Base-by-base conservation (phyloP, 2,888 invertebrate species). In the Drosophila mimica region DNA sequence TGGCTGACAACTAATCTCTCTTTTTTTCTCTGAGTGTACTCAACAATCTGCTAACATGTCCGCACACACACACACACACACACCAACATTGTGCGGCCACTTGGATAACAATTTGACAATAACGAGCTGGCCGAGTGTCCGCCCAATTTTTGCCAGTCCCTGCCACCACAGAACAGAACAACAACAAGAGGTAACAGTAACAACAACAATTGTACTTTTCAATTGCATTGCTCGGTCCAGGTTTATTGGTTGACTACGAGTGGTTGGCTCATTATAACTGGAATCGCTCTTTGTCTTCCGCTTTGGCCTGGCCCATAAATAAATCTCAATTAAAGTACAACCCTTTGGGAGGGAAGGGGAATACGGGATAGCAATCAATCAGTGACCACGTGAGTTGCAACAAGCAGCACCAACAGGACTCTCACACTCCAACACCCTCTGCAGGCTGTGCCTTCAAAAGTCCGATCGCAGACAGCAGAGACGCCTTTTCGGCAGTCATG, bases 271-370 rank as follows among this genome's bases (percentile, higher is more conserved):
- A 88, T 88, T 88, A 88, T 91, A 82, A 73, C 28, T 81, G 81
- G 83, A 75, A 73, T 59, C 72, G 59, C 43, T 81, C 69, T 69
- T 74, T 83, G 74, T 70, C 61, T 81, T 73, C 84, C 49, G 28
- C 57, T 76, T 60, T 63, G 69, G 68, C 40, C 56, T 36, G 59
- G 66, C 63, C 60, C 86, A 83, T 85, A 90, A 91, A 91, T 91
- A 88, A 88, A 88, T 88, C 89, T 91, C 90, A 79, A 90, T 91
- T 88, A 91, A 91, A 88, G 79, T 79, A 60, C 87, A 83, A 88
- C 90, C 89, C 91, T 75, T 76, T 31, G 9, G 20, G 15, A 13
- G 17, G 30, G 33, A 15, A 7, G 25, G n/a, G 61, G 28, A 46
- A 62, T 65, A 46, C 60, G 78, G 67, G 63, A 76, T 73, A 76